Evolutionary conservation across 2,888 invertebrate species (phyloP).

Genomic region (Autographa gamma): DNA sequence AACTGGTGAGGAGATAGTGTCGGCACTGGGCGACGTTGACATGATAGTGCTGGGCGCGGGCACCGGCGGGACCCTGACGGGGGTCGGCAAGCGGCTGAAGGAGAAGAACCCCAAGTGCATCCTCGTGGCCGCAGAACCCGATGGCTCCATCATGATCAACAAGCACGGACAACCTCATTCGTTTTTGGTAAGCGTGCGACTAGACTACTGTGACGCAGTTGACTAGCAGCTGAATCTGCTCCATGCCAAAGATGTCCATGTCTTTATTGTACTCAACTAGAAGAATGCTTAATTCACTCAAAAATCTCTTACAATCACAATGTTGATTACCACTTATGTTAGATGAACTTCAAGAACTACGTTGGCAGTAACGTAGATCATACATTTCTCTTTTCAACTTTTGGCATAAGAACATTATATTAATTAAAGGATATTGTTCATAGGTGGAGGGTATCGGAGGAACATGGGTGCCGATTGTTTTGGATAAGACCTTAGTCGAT

Average conservation of each 20-base stretch:
- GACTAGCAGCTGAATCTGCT: too few species aligned
- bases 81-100: conserved; percentile 95
- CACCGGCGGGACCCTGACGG: conserved; percentile 97
- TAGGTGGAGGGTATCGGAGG: conserved; percentile 94
- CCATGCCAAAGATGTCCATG: too few species aligned
- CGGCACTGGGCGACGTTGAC: conserved; percentile 91
- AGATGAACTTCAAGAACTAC: too few species aligned
- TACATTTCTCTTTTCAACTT: too few species aligned
- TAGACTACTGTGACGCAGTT: too few species aligned
- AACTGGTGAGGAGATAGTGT: conserved; percentile 96
- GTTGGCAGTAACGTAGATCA: too few species aligned
- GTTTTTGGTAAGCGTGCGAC: conserved; percentile 56
- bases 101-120: conserved; percentile 92
- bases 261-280: too few species aligned
- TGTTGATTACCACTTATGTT: too few species aligned
- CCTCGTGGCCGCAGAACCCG: conserved; percentile 95
- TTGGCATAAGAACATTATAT: too few species aligned
- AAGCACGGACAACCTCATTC: conserved; percentile 56
- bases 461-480: conserved; percentile 96
- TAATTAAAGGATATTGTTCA: not conserved
- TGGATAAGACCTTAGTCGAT: conserved; percentile 93
- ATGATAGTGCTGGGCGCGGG: conserved; percentile 95
- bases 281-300: too few species aligned
- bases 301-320: too few species aligned
- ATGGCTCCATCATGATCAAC: conserved; percentile 90